Evolutionary conservation across 2,888 invertebrate genomes (phyloP), one percentile per base, ranked within the genome.

Genomic region (Ephialtes manifestator): DNA sequence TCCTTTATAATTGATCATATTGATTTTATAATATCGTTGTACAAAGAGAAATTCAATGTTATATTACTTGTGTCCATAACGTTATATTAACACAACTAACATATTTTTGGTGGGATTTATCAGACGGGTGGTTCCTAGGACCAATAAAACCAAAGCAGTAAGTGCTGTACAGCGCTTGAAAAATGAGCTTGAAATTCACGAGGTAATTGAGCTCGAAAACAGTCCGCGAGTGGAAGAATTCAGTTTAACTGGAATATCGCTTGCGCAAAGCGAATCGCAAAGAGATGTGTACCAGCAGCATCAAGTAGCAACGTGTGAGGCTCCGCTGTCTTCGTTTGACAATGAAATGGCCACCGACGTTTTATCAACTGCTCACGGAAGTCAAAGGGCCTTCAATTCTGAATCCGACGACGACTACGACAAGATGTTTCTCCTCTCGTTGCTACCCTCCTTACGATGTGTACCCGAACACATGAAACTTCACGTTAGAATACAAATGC

Each of bases 401-500:
- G 92, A 87, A 0, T 89, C 91, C n/a, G 92, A 93, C 60, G 92
- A 93, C 58, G 93, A 94, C 81, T 93, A 93, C 87, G 94, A 94
- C 76, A 92, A 90, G 81, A 93, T 93, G 93, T 94, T 94, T 80
- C 89, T 94, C 4, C 85, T 93, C 7, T 93, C 93, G 43, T 72
- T 93, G 78, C 58, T 93, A 70, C 93, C 93, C 55, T 92, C 92
- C 43, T 85, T 93, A 55, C 89, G 93, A 15, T 91, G 91, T 72
- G 88, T 94, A 71, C 93, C 93, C 31, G 93, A 93, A 51, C 91
- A 92, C 43, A 91, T 91, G 86, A 93, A 94, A 71, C 88, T 94
- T 7, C 91, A 92, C 68, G 92, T 93, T 2, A 90, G 93, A 83
- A 94, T 94, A 91, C 92, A 93, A 83, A 93, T 94, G 87, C 93